These are phyloP conservation scores for Oscheius sp. DNA, from an alignment of 2,888 invertebrate species.

Conservation along the genomic window DNA sequence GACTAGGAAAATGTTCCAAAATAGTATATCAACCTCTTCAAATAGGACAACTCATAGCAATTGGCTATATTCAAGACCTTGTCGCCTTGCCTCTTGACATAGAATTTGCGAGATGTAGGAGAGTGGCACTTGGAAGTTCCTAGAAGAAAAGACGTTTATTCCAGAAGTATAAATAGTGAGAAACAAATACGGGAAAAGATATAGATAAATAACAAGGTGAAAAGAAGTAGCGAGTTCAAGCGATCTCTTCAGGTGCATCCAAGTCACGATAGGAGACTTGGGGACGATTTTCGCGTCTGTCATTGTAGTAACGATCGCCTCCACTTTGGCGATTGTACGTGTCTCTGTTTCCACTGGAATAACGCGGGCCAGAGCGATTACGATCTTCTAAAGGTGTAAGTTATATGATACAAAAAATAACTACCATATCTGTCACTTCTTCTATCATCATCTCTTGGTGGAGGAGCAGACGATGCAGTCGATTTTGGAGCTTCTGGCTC, in stretches of 20 bases:
- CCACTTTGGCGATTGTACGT: slow-evolving; percentile 57
- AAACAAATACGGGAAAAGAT: not conserved
- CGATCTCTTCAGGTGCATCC: slow-evolving; percentile 82
- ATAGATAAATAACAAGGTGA: not conserved
- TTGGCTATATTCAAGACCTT: no score
- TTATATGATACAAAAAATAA: not conserved
- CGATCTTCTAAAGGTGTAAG: slow-evolving; percentile 27
- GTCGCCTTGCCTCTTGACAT: not conserved
- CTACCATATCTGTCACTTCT: slow-evolving; percentile 27
- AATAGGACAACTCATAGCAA: no score
- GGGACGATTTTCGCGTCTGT: slow-evolving; percentile 75
- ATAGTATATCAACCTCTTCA: no score
- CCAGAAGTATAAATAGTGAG: not conserved
- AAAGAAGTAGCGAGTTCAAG: slow-evolving; percentile 26
- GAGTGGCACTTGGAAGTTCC: not conserved
- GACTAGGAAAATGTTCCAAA: no score
- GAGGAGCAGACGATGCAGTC: slow-evolving; percentile 2
- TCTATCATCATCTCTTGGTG: slow-evolving; percentile 26
- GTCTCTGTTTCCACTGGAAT: slow-evolving; percentile 27
- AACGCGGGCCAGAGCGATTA: slow-evolving; percentile 21
- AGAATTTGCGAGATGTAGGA: not conserved
- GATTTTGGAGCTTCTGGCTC: slow-evolving; percentile 77
- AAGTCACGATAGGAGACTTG: slow-evolving; percentile 88
- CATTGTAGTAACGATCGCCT: slow-evolving; percentile 53
- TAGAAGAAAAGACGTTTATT: not conserved